A percentile compares a stretch with the other conserved stretches of the same genome.
Conservation (phyloP, 2,113 vertebrate genomes). For the Toxotes jaculatrix region DNA sequence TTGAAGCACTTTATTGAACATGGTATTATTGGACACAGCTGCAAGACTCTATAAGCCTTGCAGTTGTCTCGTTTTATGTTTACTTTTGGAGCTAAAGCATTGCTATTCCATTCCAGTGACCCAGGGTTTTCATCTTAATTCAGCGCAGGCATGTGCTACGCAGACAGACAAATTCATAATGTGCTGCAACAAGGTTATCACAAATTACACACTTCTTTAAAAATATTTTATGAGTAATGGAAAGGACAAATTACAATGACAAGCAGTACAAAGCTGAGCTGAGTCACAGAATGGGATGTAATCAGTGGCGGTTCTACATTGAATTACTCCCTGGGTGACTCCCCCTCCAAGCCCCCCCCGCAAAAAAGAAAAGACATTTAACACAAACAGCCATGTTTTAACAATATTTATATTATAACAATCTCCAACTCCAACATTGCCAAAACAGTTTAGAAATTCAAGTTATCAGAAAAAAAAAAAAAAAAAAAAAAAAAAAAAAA, state of each 20-base stretch:
- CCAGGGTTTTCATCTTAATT: conserved; percentile 10
- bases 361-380: too few relatives aligned
- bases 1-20: conserved; percentile 44
- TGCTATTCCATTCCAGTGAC: neutral
- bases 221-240: conserved; percentile 3
- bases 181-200: conserved; percentile 5
- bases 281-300: neutral
- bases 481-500: too few relatives aligned
- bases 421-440: too few relatives aligned
- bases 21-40: conserved; percentile 30
- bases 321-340: too few relatives aligned
- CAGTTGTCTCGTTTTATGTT: conserved; percentile 15
- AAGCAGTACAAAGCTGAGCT: neutral
- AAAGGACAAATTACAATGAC: neutral
- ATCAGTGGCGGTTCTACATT: neutral
- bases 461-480: too few relatives aligned
- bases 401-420: too few relatives aligned
- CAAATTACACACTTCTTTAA: neutral
- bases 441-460: too few relatives aligned
- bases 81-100: conserved; percentile 12
- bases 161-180: neutral
- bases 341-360: too few relatives aligned
- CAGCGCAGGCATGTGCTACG: neutral
- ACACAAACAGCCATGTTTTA: too few relatives aligned
- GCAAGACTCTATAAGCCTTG: conserved; percentile 14